Evolutionary conservation across 2,797 vertebrate genomes (phyloP).

Genomic region (Onychomys torridus): DNA sequence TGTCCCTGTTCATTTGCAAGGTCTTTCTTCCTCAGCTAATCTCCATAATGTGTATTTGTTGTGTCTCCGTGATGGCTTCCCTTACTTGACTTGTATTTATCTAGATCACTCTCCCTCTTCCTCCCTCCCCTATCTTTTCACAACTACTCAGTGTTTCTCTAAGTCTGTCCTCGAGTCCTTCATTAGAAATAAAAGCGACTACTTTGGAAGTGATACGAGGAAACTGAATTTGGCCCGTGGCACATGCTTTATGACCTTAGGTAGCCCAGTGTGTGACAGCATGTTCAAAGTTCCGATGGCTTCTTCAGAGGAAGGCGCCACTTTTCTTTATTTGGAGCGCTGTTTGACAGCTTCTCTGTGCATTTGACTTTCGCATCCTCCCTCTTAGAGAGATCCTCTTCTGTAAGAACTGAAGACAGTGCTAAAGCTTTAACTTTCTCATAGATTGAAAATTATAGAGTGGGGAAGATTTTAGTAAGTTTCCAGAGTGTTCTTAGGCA

Average conservation of each 20-base stretch:
- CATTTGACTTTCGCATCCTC: not conserved
- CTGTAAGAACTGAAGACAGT: not conserved
- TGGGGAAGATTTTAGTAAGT: conserved; percentile 16
- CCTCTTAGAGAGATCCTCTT: not conserved
- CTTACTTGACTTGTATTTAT: not conserved
- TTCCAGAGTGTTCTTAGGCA: conserved; percentile 12
- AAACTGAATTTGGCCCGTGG: conserved; percentile 12
- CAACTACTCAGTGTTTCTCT: not conserved
- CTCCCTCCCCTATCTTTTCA: not conserved
- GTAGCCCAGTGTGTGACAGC: not conserved
- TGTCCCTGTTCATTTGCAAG: not conserved
- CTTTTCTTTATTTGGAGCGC: conserved; percentile 11
- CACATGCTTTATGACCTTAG: not conserved
- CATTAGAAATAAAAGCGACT: not conserved
- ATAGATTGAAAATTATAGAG: not conserved
- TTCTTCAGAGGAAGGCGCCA: not conserved
- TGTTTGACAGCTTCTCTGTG: not conserved
- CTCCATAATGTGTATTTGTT: not conserved
- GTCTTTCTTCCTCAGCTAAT: not conserved
- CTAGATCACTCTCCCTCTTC: not conserved
- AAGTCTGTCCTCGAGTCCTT: not conserved
- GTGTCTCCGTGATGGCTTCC: not conserved
- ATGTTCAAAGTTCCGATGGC: conserved; percentile 1
- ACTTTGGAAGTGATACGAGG: not conserved
- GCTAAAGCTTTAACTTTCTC: not conserved